Conservation (phyloP, 1,140 invertebrate species). For the Bombus polaris region DNA sequence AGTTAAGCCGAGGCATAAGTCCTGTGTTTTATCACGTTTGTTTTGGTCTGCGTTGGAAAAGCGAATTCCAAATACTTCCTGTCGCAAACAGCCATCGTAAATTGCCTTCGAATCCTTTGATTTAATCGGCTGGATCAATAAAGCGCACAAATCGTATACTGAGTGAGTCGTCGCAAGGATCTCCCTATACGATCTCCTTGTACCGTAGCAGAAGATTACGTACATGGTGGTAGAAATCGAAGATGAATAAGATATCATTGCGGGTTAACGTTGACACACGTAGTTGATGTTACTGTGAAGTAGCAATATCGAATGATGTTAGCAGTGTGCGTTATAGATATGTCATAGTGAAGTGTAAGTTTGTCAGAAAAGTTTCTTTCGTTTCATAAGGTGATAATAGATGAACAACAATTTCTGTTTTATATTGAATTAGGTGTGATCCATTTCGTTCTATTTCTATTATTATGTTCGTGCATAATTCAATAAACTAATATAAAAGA, state of each 20-base stretch:
- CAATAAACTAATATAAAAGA: too few species aligned
- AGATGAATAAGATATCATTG: neutral
- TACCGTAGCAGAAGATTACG: neutral
- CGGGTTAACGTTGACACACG: neutral
- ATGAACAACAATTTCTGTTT: too few species aligned
- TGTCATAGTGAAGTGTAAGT: too few species aligned
- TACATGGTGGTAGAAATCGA: neutral
- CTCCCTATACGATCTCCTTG: neutral
- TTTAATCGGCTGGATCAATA: conserved; percentile 3
- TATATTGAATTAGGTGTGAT: too few species aligned
- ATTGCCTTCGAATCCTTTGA: neutral
- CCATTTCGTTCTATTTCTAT: too few species aligned
- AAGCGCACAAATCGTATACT: too few species aligned
- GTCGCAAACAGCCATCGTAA: neutral
- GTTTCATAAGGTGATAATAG: too few species aligned
- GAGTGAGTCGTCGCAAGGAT: neutral
- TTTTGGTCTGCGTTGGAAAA: neutral
- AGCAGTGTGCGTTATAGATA: too few species aligned
- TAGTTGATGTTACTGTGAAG: too few species aligned
- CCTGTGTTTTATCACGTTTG: conserved; percentile 8
- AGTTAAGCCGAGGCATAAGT: neutral
- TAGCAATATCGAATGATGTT: too few species aligned
- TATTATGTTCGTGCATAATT: too few species aligned
- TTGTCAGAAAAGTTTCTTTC: too few species aligned
- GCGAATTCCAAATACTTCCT: neutral